Base-by-base conservation (phyloP, 2,888 invertebrate genomes). In the Lampropteryx suffumata region DNA sequence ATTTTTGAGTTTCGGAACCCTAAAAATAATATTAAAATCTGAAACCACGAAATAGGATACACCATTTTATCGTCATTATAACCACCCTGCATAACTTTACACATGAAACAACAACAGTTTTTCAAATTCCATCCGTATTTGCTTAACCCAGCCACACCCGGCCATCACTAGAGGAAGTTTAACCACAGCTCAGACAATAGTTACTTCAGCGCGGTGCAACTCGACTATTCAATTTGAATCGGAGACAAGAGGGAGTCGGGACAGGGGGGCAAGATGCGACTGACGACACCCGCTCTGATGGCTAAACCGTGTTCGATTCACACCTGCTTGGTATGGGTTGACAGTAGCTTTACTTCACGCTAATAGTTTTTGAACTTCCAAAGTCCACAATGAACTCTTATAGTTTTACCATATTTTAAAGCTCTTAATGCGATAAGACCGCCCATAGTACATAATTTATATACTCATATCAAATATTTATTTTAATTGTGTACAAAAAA, bases 271-370 rank as follows among this genome's bases (percentile, higher is more conserved):
- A 60, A 57, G 68, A 62, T 58, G 66, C 75, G 74, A 78, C 77
- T 77, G 82, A 78, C 82, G 83, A 82, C 73, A 76, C 70, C 52
- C 73, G 72, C 73, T 64, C 79, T 88, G 89, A 89, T 89, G 88
- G 89, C 81, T 79, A 82, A 89, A 87, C 80, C 87, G 83, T 89
- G 89, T 88, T 84, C 86, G 79, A 83, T 83, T 85, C 76, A 69
- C 87, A 89, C 89, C 89, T 89, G 88, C 73, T 70, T 69, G 58
- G 64, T 17, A 17, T 24, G 62, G 13, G 28, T 1, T 29, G 59
- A 10, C 64, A 36, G 64, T 54, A 72, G 76, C 84, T 86, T 74
- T 76, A 77, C 71, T 29, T 34, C 8, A 2, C 4, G n/a, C 3
- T 33, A 9, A 33, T n/a, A n/a, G n/a, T n/a, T n/a, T n/a, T n/a